These are phyloP conservation scores for Crocodylus rhombifer DNA, from an alignment of 2,797 vertebrate species.

Conservation along the genomic window DNA sequence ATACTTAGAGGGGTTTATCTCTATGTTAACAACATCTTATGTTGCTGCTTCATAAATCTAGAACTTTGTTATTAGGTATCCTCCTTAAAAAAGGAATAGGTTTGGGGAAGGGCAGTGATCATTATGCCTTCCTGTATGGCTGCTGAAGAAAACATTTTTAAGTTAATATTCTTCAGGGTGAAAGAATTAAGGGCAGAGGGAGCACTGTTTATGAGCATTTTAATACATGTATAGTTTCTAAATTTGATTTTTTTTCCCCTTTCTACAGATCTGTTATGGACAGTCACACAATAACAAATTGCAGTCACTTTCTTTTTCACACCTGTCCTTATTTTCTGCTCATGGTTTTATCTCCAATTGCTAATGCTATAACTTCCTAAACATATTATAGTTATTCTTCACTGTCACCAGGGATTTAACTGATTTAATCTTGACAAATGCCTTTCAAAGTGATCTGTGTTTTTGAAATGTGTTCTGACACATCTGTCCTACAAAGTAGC, in stretches of 20 bases:
- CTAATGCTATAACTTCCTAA: neutral
- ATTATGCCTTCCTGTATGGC: neutral
- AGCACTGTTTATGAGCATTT: neutral
- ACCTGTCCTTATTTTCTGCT: neutral
- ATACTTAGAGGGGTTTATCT: neutral
- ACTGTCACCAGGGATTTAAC: neutral
- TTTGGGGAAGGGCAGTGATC: neutral
- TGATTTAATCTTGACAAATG: neutral
- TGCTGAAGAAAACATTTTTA: neutral
- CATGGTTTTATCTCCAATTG: neutral
- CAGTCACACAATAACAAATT: neutral
- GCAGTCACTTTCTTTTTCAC: neutral
- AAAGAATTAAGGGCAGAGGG: neutral
- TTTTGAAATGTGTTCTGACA: neutral
- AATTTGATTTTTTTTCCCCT: neutral
- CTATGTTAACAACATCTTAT: neutral
- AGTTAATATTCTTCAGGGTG: neutral
- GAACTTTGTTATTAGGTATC: neutral
- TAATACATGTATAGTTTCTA: neutral
- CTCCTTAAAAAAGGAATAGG: neutral
- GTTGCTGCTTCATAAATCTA: neutral
- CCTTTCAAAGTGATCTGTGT: neutral
- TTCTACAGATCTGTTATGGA: neutral
- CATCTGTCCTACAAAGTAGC: neutral
- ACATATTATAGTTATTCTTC: neutral